Evolutionary conservation across 30 jellyfish, hydroid and myxozoan species (phyloP).

Genomic region (Mastigias papua): DNA sequence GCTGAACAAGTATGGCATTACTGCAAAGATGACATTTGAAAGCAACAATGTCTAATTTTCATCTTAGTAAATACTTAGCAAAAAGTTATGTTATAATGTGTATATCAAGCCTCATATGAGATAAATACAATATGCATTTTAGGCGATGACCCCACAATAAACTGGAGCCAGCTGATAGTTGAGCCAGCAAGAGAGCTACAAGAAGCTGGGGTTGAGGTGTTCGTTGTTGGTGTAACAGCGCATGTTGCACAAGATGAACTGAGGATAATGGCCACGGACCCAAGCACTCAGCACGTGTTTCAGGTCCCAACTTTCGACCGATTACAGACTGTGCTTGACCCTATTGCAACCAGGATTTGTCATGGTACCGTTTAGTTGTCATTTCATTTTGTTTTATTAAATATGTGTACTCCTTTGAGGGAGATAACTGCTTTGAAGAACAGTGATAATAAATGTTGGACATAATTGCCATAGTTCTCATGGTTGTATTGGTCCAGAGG

Average conservation of each 20-base stretch:
- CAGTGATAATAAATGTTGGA: too few relatives aligned
- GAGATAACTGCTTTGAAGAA: too few relatives aligned
- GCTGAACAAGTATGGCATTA: too few relatives aligned
- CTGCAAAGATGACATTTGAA: too few relatives aligned
- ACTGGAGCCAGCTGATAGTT: conserved; percentile 89
- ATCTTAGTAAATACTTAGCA: too few relatives aligned
- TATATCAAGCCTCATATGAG: conserved; percentile 33
- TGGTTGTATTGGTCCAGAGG: too few relatives aligned
- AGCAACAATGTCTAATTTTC: too few relatives aligned
- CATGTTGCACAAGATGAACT: conserved; percentile 87
- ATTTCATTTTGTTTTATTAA: neutral
- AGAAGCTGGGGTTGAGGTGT: conserved; percentile 89
- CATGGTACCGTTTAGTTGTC: conserved; percentile 70
- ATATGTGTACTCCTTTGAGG: too few relatives aligned
- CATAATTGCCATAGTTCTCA: too few relatives aligned
- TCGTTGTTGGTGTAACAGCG: conserved; percentile 87
- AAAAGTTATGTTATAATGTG: too few relatives aligned
- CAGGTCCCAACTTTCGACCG: conserved; percentile 82
- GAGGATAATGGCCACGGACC: conserved; percentile 81
- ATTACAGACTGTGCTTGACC: conserved; percentile 75
- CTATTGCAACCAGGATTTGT: conserved; percentile 84
- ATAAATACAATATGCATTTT: too few relatives aligned
- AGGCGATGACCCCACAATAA: conserved; percentile 93
- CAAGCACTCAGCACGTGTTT: conserved; percentile 80
- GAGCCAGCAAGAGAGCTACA: conserved; percentile 94